Base-by-base conservation (phyloP, 2,797 vertebrate genomes). In the Gallirallus australis region DNA sequence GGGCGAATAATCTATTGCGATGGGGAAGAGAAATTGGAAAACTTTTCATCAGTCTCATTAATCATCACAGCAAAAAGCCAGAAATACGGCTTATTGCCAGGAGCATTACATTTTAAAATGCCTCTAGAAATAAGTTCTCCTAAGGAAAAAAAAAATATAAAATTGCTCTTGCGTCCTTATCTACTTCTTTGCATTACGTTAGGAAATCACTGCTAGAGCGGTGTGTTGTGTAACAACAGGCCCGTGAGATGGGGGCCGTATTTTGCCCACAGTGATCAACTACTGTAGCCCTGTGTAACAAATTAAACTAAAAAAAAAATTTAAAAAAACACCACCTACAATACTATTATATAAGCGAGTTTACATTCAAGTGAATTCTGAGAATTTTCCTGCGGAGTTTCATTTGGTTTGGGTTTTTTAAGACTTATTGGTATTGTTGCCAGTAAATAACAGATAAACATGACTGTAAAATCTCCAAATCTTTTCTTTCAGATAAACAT, bases 21-120 rank as follows among this genome's bases (percentile, higher is more conserved):
- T 45, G 42, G 63, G 64, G 76, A 82, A 85, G 30, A 83, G 33
- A 80, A 86, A 64, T 8, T 35, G 25, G 19, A 83, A 83, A 90
- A 65, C 23, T 80, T 86, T 86, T 86, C 21, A 61, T 83, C 25
- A 53, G 30, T 70, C n/a, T 61, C 30, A 68, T 76, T 53, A 94
- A 83, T 77, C 76, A 76, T 24, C 69, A 66, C 19, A 69, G 76
- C 7, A 86, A 69, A 92, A 85, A 71, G 8, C 2, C 39, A 79
- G 18, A 81, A 70, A 59, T 23, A 45, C 25, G 17, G 33, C 4
- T 77, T 82, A 69, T 40, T 90, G 47, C 33, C 25, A 65, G 31
- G 9, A 68, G 6, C 6, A 54, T 5, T 27, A 39, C 9, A 25
- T 33, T 66, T 77, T 9, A 37, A 78, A 83, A 81, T 81, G 66